Percentiles rank a stretch among this genome's conserved stretches.
These are phyloP conservation scores for Gryllus bimaculatus DNA, from an alignment of 1,140 invertebrate genomes.

Conservation along the genomic window DNA sequence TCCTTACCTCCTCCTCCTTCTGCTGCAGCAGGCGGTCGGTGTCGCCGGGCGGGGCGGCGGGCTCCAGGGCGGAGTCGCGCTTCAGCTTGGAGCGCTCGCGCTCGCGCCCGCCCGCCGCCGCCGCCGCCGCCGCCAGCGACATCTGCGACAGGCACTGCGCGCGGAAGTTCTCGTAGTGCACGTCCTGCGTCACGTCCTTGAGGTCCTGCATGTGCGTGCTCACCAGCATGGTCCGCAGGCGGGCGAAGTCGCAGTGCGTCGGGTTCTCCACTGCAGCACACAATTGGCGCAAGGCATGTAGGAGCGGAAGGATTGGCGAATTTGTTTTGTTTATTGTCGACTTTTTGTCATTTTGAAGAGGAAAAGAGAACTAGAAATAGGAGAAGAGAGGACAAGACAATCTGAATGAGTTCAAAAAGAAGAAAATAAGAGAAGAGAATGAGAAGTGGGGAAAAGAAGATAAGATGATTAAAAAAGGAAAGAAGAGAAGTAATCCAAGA, in stretches of 20 bases:
- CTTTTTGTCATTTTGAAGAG: too few species aligned
- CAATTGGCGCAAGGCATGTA: neutral
- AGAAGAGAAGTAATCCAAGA: too few species aligned
- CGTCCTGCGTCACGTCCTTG: slow-evolving; percentile 88
- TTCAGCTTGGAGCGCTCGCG: slow-evolving; percentile 69
- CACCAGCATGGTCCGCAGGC: slow-evolving; percentile 92
- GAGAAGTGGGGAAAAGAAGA: too few species aligned
- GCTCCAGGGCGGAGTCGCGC: slow-evolving; percentile 61
- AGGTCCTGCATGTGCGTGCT: slow-evolving; percentile 92
- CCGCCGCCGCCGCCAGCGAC: slow-evolving; percentile 71
- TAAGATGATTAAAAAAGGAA: too few species aligned
- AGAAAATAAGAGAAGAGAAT: too few species aligned
- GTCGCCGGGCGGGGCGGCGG: slow-evolving; percentile 68
- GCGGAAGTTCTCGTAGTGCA: slow-evolving; percentile 94
- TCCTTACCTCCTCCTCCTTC: slow-evolving; percentile 81
- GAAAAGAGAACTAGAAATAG: too few species aligned
- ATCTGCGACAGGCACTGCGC: slow-evolving; percentile 84
- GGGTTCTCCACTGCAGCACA: slow-evolving; percentile 83
- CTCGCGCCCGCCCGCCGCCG: too few species aligned
- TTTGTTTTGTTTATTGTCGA: too few species aligned
- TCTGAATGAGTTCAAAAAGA: too few species aligned
- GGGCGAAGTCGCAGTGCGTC: slow-evolving; percentile 94
- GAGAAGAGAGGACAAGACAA: too few species aligned
- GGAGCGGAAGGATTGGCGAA: neutral
- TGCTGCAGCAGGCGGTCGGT: slow-evolving; percentile 77